Percentiles rank a stretch among this genome's conserved stretches.
These are phyloP conservation scores for Oncopodura yosiiana DNA, from an alignment of 1,140 invertebrate species.

Conservation along the genomic window DNA sequence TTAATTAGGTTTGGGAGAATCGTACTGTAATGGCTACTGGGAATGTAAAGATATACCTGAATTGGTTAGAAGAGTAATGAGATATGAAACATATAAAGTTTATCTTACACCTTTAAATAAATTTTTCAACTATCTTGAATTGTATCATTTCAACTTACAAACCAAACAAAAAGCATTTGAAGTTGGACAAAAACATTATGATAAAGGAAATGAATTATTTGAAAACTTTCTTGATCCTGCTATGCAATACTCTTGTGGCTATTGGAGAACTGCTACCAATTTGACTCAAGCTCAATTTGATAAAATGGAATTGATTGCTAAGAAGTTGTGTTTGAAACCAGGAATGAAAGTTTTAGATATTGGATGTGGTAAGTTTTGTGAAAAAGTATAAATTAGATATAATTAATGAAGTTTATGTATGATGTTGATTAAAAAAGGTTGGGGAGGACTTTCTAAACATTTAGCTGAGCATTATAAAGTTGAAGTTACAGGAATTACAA, in stretches of 20 bases:
- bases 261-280: constrained; percentile 10
- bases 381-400: too few relatives aligned
- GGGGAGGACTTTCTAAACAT: constrained; percentile 33
- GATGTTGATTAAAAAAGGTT: constrained; percentile 19
- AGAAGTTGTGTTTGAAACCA: constrained; percentile 34
- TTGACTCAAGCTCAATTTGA: constrained; percentile 33
- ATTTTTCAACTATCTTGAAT: constrained; percentile 14
- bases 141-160: background rate
- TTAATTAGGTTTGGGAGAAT: constrained; percentile 4
- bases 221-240: constrained; percentile 5
- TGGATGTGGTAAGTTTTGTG: constrained; percentile 3
- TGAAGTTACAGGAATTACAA: constrained; percentile 4
- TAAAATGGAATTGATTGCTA: constrained; percentile 36
- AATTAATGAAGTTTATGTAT: background rate
- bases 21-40: constrained; percentile 4
- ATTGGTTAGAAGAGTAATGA: constrained; percentile 1
- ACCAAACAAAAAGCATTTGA: constrained; percentile 6
- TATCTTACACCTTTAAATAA: constrained; percentile 12
- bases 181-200: constrained; percentile 21
- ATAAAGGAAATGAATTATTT: constrained; percentile 5
- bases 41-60: constrained; percentile 3
- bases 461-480: constrained; percentile 9
- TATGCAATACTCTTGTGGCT: constrained; percentile 10
- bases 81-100: background rate
- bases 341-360: constrained; percentile 6